phyloP scores from a whole-genome alignment of 2,113 vertebrate species.

The Perca schrenkii region DNA sequence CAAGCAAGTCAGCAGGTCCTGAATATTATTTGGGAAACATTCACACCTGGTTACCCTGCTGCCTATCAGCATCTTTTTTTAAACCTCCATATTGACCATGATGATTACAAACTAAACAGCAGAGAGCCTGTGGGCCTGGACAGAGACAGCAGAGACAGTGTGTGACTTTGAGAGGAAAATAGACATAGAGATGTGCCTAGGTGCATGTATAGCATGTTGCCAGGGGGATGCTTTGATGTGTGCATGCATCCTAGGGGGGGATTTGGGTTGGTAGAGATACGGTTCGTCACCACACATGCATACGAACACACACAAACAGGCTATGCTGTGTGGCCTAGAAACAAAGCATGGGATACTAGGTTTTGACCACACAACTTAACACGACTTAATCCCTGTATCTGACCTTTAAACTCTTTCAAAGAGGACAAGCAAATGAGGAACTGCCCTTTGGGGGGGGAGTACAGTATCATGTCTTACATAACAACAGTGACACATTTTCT shows the following conservation, averaged over 20 bases:
- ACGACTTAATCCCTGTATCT: not conserved
- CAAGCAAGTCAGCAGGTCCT: conserved; percentile 40
- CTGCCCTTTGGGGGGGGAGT: not conserved
- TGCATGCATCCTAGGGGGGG: conserved; percentile 32
- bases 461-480: conserved; percentile 28
- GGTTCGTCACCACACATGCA: conserved; percentile 7
- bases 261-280: conserved; percentile 43
- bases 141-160: not conserved
- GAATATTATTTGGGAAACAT: conserved; percentile 36
- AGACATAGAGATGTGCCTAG: conserved; percentile 37
- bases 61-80: not conserved
- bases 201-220: conserved; percentile 22
- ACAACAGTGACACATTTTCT: conserved; percentile 36
- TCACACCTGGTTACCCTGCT: conserved; percentile 26
- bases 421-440: conserved; percentile 2
- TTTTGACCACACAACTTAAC: conserved; percentile 5
- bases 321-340: conserved; percentile 22
- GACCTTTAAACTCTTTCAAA: conserved; percentile 40
- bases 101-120: conserved; percentile 48
- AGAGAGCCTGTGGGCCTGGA: conserved; percentile 21
- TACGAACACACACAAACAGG: not conserved
- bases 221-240: conserved; percentile 39
- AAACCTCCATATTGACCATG: not conserved
- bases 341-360: conserved; percentile 15
- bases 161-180: conserved; percentile 29